Evolutionary conservation across 2,888 invertebrate species (phyloP), one percentile per base, ranked within the genome.

Genomic region (Sericinus montela): DNA sequence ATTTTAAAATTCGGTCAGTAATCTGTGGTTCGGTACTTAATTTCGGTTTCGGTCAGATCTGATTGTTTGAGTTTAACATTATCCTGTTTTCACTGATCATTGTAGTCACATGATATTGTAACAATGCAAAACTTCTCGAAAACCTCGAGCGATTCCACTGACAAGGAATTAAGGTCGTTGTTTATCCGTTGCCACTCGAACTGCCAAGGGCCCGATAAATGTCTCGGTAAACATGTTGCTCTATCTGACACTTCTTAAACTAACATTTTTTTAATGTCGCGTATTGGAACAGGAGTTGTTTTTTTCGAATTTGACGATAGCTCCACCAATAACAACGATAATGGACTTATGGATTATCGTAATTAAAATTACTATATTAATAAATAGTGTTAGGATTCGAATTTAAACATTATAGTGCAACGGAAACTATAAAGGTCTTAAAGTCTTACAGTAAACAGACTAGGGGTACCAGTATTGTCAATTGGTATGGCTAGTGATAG

Each of bases 151-250:
- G 62, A 72, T 70, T 66, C 69, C 58, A 62, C 67, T 70, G 75
- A 75, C 69, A 67, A 62, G 65, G 72, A 71, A 72, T 74, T 73
- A 75, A 67, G 61, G 56, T 59, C 56, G 71, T 59, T 63, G 59
- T 63, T 62, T 59, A 56, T 59, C 49, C 58, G 61, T 61, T 64
- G 67, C 65, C 74, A 72, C 75, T 75, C 72, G 70, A 79, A 63
- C 70, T 83, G 80, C 75, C 85, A 74, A 77, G 77, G 65, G 67
- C 63, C 63, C 62, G 83, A 80, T 86, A 86, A 88, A 75, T 65
- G 71, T 54, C 59, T 59, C 55, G 47, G 66, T 72, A 87, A 82
- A 87, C 78, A 80, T 54, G 55, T 52, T 54, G 60, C 69, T 58
- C 59, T 62, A 65, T 59, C 68, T 67, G 59, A 62, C 72, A 68